A percentile compares a stretch with the other conserved stretches of the same genome.
These are phyloP conservation scores for Diploscapter pachys DNA, from an alignment of 1,140 invertebrate genomes.

Conservation along the genomic window DNA sequence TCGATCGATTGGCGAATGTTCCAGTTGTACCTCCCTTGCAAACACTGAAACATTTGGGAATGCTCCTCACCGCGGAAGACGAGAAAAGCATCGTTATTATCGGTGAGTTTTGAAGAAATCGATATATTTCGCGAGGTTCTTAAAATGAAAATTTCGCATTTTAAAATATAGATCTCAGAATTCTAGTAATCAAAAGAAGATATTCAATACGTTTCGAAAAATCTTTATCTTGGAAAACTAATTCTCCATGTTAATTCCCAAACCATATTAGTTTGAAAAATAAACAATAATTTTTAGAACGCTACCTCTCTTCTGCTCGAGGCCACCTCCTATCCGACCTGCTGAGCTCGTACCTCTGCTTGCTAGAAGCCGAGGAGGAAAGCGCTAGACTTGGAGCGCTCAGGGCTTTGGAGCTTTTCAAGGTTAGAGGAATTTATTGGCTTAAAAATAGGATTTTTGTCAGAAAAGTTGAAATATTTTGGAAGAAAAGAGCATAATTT, in stretches of 20 bases:
- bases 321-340: constrained; percentile 33
- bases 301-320: constrained; percentile 24
- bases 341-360: constrained; percentile 33
- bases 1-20: constrained; percentile 32
- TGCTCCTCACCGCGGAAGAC: constrained; percentile 22
- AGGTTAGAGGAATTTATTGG: constrained; percentile 16
- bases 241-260: neutral
- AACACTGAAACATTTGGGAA: constrained; percentile 35
- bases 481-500: neutral
- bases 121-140: too few species aligned
- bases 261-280: too few species aligned
- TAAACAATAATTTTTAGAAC: constrained; percentile 22
- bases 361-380: constrained; percentile 30
- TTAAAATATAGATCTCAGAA: neutral
- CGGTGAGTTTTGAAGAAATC: constrained; percentile 19
- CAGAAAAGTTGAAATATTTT: neutral
- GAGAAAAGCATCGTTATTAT: constrained; percentile 17
- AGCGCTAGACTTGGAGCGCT: constrained; percentile 32
- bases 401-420: constrained; percentile 32
- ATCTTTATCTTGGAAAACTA: neutral
- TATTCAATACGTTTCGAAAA: neutral
- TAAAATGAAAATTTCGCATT: neutral
- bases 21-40: constrained; percentile 39
- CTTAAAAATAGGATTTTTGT: neutral
- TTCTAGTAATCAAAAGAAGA: neutral